A percentile compares a stretch with the other conserved stretches of the same genome.
Conservation (phyloP, 2,888 invertebrate genomes). For the Bugula neritina region DNA sequence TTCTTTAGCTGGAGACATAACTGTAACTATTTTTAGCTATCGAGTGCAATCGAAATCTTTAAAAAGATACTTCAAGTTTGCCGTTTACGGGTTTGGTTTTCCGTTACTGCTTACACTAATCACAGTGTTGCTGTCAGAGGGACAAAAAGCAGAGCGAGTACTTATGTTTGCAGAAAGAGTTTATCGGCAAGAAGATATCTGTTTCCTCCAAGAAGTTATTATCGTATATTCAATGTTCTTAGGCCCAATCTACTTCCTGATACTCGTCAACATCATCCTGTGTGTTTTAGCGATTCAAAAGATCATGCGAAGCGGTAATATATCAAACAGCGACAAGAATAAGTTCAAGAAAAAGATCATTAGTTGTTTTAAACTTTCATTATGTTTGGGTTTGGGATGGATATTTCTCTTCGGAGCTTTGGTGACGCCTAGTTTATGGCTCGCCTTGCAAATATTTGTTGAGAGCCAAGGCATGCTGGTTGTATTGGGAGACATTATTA, state of each 20-base stretch:
- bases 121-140: neutral
- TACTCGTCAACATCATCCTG: neutral
- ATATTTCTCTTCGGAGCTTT: neutral
- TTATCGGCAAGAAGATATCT: conserved; percentile 1
- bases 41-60: neutral
- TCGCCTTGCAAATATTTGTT: neutral
- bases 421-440: neutral
- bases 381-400: conserved; percentile 9
- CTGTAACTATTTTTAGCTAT: neutral
- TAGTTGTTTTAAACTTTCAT: conserved; percentile 1
- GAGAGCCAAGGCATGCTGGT: neutral
- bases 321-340: neutral
- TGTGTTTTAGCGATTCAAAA: neutral
- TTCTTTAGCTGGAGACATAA: neutral
- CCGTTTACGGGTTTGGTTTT: conserved; percentile 9
- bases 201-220: neutral
- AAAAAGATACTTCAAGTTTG: neutral
- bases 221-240: neutral
- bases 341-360: neutral
- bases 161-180: neutral
- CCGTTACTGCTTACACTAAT: neutral
- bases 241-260: neutral
- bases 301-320: neutral
- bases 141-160: neutral
- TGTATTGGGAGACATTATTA: neutral